phyloP scores from a whole-genome alignment of 2,888 invertebrate genomes.

The Pedicia rivosa region DNA sequence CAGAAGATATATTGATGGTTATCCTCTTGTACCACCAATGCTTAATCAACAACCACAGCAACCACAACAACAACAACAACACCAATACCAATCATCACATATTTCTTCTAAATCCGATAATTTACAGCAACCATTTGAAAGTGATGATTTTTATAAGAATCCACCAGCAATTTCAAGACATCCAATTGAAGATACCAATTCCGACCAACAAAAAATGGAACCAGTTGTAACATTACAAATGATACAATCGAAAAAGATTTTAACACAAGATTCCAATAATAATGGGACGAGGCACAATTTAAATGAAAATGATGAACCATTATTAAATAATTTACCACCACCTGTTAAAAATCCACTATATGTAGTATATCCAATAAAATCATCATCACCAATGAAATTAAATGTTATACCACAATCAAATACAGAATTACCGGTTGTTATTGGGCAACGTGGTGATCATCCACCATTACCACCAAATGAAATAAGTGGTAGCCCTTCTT shows the following conservation, averaged over 20 bases:
- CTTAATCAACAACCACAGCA: conserved; percentile 11
- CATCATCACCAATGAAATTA: conserved; percentile 30
- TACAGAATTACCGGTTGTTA: conserved; percentile 34
- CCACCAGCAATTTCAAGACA: conserved; percentile 32
- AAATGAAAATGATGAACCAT: conserved; percentile 13
- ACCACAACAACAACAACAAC: conserved; percentile 11
- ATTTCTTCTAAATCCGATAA: conserved; percentile 10
- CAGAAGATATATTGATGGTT: conserved; percentile 16
- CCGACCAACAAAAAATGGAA: conserved; percentile 24
- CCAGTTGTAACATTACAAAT: conserved; percentile 50
- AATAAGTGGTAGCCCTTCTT: conserved; percentile 18
- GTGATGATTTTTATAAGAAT: conserved; percentile 26
- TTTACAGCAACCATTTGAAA: conserved; percentile 22
- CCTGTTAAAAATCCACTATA: too few relatives aligned
- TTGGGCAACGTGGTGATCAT: conserved; percentile 37
- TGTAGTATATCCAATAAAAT: conserved; percentile 43
- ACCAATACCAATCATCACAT: conserved; percentile 1
- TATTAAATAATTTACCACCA: conserved; percentile 14
- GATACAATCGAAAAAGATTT: conserved; percentile 40
- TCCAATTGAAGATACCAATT: conserved; percentile 18
- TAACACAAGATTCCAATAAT: conserved; percentile 23
- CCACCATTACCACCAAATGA: conserved; percentile 31
- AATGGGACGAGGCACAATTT: conserved; percentile 20
- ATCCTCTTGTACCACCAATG: conserved; percentile 15
- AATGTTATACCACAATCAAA: conserved; percentile 23